Base-by-base conservation (phyloP, 2,888 invertebrate genomes). In the Cheilosia vulpina region DNA sequence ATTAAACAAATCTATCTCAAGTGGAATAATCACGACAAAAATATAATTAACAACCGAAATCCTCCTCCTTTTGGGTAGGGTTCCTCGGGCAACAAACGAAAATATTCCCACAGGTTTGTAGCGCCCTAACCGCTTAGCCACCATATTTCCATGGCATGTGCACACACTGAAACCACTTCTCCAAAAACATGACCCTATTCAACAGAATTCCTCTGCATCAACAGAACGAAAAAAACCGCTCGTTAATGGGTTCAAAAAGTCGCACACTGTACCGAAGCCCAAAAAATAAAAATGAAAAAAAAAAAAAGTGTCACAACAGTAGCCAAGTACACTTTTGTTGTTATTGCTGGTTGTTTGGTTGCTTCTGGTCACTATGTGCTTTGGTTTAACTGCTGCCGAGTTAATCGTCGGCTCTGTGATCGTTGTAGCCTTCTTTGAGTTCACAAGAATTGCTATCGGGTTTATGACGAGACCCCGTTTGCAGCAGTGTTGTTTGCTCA, bases 291-390 rank as follows among this genome's bases (percentile, higher is more conserved):
- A 31, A 31, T 2, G 9, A 9, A 9, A 7, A 31, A 31, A 7
- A 31, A 31, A 31, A 85, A 84, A 85, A 79, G 80, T 85, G 84
- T 85, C 84, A 85, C 84, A 85, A 85, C 84, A 85, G 84, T 80
- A 76, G 84, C 69, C 38, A 71, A 71, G 80, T 71, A 78, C 78
- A 78, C n/a, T 47, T 9, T 17, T 77, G 71, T 38, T 38, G 38
- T 38, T 38, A 52, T 73, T 41, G 57, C 68, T 53, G 52, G 66
- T 66, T 66, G 63, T 55, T 71, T 65, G 52, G 13, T 65, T 47
- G 60, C 63, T 75, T 63, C 57, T 84, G 75, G 77, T 55, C 73
- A 73, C 60, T 53, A 52, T 47, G 11, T 47, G 34, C 68, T 73
- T 24, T n/a, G 47, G 17, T 11, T 47, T 31, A 7, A 43, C 47